Percentiles rank a stretch among this genome's conserved stretches.
phyloP scores from a whole-genome alignment of 2,888 invertebrate species.

The Ichneumon xanthorius region DNA sequence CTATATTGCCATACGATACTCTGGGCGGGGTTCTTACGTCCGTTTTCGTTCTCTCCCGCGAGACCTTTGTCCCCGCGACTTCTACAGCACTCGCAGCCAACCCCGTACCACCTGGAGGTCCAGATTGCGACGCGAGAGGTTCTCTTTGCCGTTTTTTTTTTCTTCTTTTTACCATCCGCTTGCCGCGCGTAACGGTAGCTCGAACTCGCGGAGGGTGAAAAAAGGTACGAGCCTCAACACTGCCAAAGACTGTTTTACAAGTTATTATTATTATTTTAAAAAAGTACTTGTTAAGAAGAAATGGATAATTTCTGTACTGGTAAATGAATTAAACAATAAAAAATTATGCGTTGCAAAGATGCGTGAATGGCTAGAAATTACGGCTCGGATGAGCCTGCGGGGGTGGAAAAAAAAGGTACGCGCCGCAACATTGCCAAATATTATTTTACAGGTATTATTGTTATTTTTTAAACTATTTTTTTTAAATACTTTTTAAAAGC shows the following conservation, averaged over 20 bases:
- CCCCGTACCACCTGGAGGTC: conserved; percentile 76
- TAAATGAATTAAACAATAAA: background rate
- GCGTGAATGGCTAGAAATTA: conserved; percentile 4
- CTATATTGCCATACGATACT: conserved; percentile 79
- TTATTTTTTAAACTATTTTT: too few species aligned
- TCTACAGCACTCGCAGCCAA: conserved; percentile 37
- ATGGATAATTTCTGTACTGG: background rate
- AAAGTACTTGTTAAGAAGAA: too few species aligned
- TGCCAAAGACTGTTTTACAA: background rate
- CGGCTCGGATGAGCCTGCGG: conserved; percentile 47
- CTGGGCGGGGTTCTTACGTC: conserved; percentile 80
- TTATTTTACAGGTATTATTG: background rate
- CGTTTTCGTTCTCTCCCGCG: conserved; percentile 73
- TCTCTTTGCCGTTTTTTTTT: conserved; percentile 44
- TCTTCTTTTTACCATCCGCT: conserved; percentile 33
- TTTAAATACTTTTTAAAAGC: too few species aligned
- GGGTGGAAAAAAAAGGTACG: background rate
- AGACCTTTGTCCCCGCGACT: conserved; percentile 74
- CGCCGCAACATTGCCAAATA: background rate
- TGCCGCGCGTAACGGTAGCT: conserved; percentile 55
- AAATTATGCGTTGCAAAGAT: background rate
- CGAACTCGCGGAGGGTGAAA: background rate
- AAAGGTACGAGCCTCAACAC: background rate
- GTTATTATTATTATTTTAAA: background rate
- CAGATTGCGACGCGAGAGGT: conserved; percentile 72